Base-by-base conservation (phyloP, 2,888 invertebrate genomes). In the Tinea pellionella region DNA sequence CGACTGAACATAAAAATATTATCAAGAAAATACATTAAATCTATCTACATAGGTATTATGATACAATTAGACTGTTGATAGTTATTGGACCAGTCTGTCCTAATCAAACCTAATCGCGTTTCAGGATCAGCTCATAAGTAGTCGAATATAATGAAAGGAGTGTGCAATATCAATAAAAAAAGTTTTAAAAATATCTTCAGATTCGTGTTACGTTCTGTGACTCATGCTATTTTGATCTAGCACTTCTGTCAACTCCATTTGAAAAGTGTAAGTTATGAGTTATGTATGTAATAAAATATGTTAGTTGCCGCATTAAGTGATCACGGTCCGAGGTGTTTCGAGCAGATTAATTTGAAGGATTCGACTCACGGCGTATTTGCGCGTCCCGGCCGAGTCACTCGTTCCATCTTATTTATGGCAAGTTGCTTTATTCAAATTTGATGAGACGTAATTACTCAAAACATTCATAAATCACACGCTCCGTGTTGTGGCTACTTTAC, bases 361-460 rank as follows among this genome's bases (percentile, higher is more conserved):
- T 83, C 84, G 82, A 83, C 81, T 82, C 81, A 81, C 78, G 75
- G 75, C 73, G 72, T 74, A 78, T 78, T 78, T 71, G 78, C 78
- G 74, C 75, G 73, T 74, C 73, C 73, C 72, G 67, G 72, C 67
- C 57, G 32, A 59, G 13, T 42, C 43, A 70, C 75, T 70, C 68
- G 68, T 69, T 69, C 72, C 71, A 77, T 78, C 65, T 69, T 67
- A 80, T 83, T 83, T 83, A 81, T 78, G 76, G 80, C 74, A 74
- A 78, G 75, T 77, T 74, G 75, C 77, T 79, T 83, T 86, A 86
- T 85, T 85, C 79, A 85, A 85, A 85, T 85, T 85, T 84, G 84
- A 87, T 86, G 83, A 80, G 82, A 80, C 80, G 78, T 83, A 78
- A 86, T 86, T 84, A 85, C 77, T 85, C 85, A 84, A 80, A 84